Evolutionary conservation across 2,888 invertebrate genomes (phyloP).

Genomic region (Euzophera pinguis): DNA sequence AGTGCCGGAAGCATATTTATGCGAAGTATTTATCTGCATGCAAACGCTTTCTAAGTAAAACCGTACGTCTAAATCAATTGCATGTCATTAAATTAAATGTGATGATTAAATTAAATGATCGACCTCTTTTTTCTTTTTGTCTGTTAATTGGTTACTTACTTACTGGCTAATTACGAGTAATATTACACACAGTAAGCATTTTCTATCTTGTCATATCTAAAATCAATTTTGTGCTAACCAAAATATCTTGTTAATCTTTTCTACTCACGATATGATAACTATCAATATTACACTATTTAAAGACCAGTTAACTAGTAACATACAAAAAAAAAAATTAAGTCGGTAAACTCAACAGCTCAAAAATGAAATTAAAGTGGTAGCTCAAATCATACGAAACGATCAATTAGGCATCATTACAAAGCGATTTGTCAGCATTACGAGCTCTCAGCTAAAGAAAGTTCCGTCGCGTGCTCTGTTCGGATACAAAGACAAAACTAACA

Average conservation of each 20-base stretch:
- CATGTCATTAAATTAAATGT: constrained; percentile 18
- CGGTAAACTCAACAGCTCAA: constrained; percentile 1
- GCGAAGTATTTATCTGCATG: constrained; percentile 39
- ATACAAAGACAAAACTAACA: constrained; percentile 31
- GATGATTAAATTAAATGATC: too few species aligned
- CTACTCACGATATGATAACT: too few species aligned
- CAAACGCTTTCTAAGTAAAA: constrained; percentile 45
- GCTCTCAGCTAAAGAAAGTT: constrained; percentile 44
- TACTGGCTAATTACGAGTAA: too few species aligned
- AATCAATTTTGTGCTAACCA: too few species aligned
- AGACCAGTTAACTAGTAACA: not conserved
- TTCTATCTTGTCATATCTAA: too few species aligned
- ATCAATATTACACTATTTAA: not conserved
- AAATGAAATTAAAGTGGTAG: constrained; percentile 26
- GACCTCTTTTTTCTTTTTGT: too few species aligned
- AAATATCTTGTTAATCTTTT: too few species aligned
- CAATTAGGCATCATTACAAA: constrained; percentile 62
- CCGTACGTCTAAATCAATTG: constrained; percentile 36
- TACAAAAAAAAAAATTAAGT: not conserved
- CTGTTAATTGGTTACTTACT: too few species aligned
- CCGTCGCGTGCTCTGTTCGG: constrained; percentile 45
- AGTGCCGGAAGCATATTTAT: constrained; percentile 44
- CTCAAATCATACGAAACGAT: constrained; percentile 42
- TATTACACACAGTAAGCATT: too few species aligned
- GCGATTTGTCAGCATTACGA: constrained; percentile 53